Evolutionary conservation across 2,888 invertebrate genomes (phyloP).

Genomic region (Chorisops tibialis): DNA sequence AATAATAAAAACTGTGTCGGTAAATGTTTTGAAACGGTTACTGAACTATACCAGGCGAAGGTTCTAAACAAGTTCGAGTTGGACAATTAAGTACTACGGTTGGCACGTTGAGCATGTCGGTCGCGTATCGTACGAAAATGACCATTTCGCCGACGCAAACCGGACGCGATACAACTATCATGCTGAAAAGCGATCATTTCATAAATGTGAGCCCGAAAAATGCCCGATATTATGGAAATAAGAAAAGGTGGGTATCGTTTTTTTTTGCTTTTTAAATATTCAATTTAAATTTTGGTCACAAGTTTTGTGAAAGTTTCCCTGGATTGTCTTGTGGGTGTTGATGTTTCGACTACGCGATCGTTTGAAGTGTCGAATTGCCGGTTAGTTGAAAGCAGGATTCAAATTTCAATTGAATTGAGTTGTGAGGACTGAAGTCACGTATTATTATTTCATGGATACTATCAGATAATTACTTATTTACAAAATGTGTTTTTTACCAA

Average conservation of each 20-base stretch:
- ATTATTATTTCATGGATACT: too few species aligned
- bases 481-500: too few species aligned
- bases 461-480: too few species aligned
- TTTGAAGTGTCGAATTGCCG: too few species aligned
- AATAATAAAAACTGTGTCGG: neutral
- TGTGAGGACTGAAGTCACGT: too few species aligned
- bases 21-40: neutral
- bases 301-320: slow-evolving; percentile 28
- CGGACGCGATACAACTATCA: slow-evolving; percentile 66
- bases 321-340: too few species aligned
- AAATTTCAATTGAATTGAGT: too few species aligned
- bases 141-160: slow-evolving; percentile 79
- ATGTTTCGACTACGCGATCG: too few species aligned
- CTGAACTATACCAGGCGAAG: slow-evolving; percentile 61
- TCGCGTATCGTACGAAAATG: slow-evolving; percentile 88
- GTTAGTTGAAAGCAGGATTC: too few species aligned
- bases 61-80: slow-evolving; percentile 73
- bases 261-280: slow-evolving; percentile 27
- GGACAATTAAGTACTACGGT: slow-evolving; percentile 85
- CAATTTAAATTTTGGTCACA: slow-evolving; percentile 5
- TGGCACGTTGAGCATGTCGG: slow-evolving; percentile 77
- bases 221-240: slow-evolving; percentile 52
- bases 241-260: slow-evolving; percentile 56
- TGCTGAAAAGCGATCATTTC: slow-evolving; percentile 91
- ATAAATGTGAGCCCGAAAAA: slow-evolving; percentile 71